A percentile compares a stretch with the other conserved stretches of the same genome.
Conservation (phyloP, 2,888 invertebrate species). For the Xestia ashworthii region DNA sequence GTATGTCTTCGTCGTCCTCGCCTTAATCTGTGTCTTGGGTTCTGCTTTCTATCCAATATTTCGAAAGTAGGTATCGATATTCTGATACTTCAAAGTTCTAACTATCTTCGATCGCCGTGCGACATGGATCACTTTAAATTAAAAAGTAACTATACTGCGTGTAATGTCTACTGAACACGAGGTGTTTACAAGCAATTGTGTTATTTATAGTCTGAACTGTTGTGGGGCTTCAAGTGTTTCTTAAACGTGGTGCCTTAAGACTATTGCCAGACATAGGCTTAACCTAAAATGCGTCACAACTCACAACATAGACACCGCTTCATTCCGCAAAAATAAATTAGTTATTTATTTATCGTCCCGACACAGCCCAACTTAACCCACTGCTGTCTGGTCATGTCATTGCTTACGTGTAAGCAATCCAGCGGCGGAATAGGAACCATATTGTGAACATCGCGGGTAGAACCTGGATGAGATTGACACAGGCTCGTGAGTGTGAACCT, state of each 20-base stretch:
- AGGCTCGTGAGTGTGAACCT: neutral
- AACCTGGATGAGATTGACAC: too few species aligned
- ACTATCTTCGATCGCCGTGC: neutral
- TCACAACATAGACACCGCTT: neutral
- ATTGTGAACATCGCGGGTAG: neutral
- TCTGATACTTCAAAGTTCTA: neutral
- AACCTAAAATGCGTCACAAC: slow-evolving; percentile 1
- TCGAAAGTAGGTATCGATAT: neutral
- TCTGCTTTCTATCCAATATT: neutral
- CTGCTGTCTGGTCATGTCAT: neutral
- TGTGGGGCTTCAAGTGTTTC: slow-evolving; percentile 35
- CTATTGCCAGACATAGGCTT: slow-evolving; percentile 3
- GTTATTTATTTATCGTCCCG: neutral
- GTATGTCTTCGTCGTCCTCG: neutral
- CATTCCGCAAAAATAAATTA: neutral
- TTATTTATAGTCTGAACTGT: slow-evolving; percentile 32
- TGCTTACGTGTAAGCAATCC: neutral
- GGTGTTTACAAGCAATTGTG: slow-evolving; percentile 28
- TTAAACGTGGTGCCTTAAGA: slow-evolving; percentile 21
- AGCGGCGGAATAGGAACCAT: neutral
- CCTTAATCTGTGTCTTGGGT: too few species aligned
- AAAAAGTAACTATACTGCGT: neutral
- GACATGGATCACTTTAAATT: too few species aligned
- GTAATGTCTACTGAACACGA: neutral
- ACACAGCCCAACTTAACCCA: neutral